Evolutionary conservation across 2,797 vertebrate species (phyloP).

Genomic region (Pangasius macronema): DNA sequence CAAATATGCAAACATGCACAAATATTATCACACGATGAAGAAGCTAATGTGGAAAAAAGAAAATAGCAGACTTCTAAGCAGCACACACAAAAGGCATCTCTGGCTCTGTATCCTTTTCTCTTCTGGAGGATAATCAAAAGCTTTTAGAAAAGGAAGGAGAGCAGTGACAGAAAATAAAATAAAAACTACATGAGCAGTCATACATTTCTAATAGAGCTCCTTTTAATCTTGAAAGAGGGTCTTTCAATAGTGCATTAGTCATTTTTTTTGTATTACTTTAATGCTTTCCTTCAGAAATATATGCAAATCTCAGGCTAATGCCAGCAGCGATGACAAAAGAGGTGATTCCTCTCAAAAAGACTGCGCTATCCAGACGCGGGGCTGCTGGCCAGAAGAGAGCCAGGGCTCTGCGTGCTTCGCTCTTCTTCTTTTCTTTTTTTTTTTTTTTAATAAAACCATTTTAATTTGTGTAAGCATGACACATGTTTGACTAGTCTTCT

Average conservation of each 20-base stretch:
- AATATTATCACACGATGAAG: constrained; percentile 29
- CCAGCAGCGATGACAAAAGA: constrained; percentile 79
- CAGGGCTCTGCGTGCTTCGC: constrained; percentile 52
- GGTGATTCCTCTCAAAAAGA: constrained; percentile 67
- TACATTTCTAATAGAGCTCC: constrained; percentile 79
- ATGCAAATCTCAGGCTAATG: constrained; percentile 83
- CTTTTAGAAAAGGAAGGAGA: constrained; percentile 62
- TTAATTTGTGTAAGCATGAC: constrained; percentile 53
- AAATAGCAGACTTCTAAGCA: constrained; percentile 39
- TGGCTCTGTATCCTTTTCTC: constrained; percentile 47
- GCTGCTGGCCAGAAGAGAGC: constrained; percentile 66
- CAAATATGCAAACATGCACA: constrained; percentile 1
- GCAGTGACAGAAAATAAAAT: constrained; percentile 65
- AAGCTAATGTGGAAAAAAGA: constrained; percentile 6
- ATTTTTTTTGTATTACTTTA: constrained; percentile 77
- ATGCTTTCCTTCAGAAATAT: constrained; percentile 79
- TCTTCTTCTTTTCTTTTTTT: constrained; percentile 35
- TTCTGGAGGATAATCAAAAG: constrained; percentile 71
- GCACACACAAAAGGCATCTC: constrained; percentile 46
- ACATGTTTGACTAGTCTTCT: constrained; percentile 16
- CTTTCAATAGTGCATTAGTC: constrained; percentile 80
- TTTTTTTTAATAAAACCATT: constrained; percentile 64
- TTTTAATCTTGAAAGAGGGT: constrained; percentile 78
- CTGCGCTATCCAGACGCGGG: constrained; percentile 64
- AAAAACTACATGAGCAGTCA: constrained; percentile 77